Conservation (phyloP, 2,797 vertebrate genomes). For the Catamblyrhynchus diadema region DNA sequence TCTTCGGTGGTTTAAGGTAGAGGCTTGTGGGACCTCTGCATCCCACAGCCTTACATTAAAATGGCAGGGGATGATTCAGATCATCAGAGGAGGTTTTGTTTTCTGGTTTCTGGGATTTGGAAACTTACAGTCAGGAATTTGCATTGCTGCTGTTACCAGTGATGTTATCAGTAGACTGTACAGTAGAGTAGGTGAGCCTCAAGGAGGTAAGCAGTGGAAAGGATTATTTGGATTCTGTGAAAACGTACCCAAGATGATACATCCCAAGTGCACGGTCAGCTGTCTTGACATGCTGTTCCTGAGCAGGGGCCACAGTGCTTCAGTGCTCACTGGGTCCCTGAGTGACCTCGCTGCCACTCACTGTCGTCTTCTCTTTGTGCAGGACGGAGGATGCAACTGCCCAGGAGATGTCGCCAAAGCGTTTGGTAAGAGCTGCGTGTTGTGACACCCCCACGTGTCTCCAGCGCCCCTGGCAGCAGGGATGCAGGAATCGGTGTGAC, state of each 20-base stretch:
- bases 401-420: slow-evolving; percentile 98
- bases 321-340: background rate
- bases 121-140: background rate
- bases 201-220: background rate
- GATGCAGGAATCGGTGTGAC: background rate
- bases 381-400: slow-evolving; percentile 98
- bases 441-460: fast-evolving
- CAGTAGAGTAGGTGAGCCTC: background rate
- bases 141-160: background rate
- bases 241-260: background rate
- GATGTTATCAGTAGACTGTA: background rate
- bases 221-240: background rate
- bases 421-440: slow-evolving; percentile 83
- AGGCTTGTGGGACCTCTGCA: background rate
- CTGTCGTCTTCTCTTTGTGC: slow-evolving; percentile 10
- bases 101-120: background rate
- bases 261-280: background rate
- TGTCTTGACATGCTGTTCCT: background rate
- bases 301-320: background rate
- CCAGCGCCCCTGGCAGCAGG: background rate
- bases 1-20: background rate
- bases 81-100: background rate
- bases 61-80: background rate
- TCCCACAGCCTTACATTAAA: background rate
- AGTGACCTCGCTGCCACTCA: background rate